Evolutionary conservation across 1,140 invertebrate genomes (phyloP).

Genomic region (Saccostrea echinata): DNA sequence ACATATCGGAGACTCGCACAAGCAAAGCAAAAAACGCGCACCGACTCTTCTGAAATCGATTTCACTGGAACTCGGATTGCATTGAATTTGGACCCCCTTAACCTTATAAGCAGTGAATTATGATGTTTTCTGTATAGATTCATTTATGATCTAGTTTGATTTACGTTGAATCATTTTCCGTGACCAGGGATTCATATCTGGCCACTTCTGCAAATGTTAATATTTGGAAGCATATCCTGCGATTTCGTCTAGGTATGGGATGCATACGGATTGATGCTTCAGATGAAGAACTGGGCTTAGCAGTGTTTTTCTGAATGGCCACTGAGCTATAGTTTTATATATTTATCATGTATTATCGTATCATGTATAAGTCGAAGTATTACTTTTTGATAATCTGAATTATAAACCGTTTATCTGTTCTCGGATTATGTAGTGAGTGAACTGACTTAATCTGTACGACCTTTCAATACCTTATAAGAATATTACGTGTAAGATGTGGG

Average conservation of each 20-base stretch:
- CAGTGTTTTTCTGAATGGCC: background rate
- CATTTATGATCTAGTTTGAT: no score
- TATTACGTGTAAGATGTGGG: background rate
- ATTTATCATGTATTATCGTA: no score
- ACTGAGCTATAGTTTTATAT: background rate
- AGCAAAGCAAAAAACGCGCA: background rate
- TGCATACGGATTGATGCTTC: background rate
- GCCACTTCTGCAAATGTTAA: no score
- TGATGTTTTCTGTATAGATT: no score
- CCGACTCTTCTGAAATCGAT: background rate
- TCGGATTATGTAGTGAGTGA: background rate
- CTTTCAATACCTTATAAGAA: background rate
- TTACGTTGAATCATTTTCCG: no score
- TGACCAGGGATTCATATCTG: no score
- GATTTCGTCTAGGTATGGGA: no score
- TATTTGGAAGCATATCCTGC: no score
- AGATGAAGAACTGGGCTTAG: background rate
- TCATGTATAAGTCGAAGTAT: background rate
- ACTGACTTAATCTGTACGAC: background rate
- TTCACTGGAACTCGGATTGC: no score
- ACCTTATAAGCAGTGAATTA: no score
- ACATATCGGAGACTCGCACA: conserved; percentile 1
- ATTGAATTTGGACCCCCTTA: no score
- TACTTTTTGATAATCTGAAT: background rate
- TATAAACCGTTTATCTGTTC: background rate